Base-by-base conservation (phyloP, 2,113 vertebrate genomes). In the Eudyptes chrysolophus region DNA sequence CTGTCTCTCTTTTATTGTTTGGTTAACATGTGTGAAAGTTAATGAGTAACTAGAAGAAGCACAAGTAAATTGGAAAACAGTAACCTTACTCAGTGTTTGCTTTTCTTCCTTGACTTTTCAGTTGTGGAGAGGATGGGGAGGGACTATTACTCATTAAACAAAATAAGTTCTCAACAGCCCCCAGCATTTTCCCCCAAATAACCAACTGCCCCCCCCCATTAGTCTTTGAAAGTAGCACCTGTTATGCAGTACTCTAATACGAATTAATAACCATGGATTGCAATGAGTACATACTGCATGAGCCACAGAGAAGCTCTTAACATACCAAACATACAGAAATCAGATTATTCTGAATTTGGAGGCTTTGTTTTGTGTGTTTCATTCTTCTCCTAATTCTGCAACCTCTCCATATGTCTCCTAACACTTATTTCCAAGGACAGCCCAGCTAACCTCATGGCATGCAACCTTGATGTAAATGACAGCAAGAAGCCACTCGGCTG, bases 21-120 rank as follows among this genome's bases (percentile, higher is more conserved):
- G 55, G 62, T 93, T 96, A 95, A 62, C 93, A 52, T 61, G 44
- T 74, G 36, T 86, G 51, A 77, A 81, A 92, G 95, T 96, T 97
- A 97, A 97, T 97, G 69, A 91, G 46, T 96, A 95, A 89, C 97
- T 70, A 66, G 54, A 70, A 91, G 70, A 13, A 93, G 66, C 46
- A 55, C 8, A 6, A 65, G 16, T 7, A 10, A 46, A 72, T 42
- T 76, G 55, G 58, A 74, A 88, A 86, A 38, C 38, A 44, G 81
- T 69, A 72, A 96, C 70, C 40, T 96, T 62, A n/a, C 42, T 74
- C 27, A 8, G 49, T 90, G 84, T 92, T 96, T 93, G 71, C 55
- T 93, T 89, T 95, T 52, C 44, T 85, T 72, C 51, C 58, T 46
- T 76, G 68, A 38, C 57, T 89, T 91, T 51, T n/a, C 48, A 48